Conservation (phyloP, 2,113 vertebrate species). For the Meles meles region DNA sequence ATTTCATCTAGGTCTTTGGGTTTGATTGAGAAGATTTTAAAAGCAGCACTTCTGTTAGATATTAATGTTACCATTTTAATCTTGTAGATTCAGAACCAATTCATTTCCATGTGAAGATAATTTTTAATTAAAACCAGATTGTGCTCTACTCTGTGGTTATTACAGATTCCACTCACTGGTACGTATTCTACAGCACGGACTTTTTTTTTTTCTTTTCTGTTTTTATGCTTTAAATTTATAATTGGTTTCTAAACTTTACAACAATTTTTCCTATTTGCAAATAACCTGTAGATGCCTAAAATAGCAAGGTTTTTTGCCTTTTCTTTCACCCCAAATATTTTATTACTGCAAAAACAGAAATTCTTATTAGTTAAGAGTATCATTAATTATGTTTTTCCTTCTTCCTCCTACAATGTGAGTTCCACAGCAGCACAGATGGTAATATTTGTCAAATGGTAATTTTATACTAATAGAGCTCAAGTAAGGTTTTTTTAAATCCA, state of each 20-base stretch:
- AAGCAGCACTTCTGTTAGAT: background rate
- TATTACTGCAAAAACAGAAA: background rate
- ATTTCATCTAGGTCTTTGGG: background rate
- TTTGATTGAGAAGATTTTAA: slow-evolving; percentile 10
- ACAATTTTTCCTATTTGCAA: background rate
- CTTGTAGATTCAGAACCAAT: background rate
- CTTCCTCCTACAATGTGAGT: background rate
- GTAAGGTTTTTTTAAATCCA: background rate
- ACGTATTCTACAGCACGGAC: background rate
- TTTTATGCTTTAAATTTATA: background rate
- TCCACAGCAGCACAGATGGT: background rate
- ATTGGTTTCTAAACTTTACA: background rate
- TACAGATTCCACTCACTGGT: background rate
- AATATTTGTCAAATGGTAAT: background rate
- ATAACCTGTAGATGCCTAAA: background rate
- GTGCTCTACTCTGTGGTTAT: background rate
- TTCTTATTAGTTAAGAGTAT: background rate
- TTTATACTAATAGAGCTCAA: background rate
- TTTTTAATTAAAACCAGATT: slow-evolving; percentile 26
- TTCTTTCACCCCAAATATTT: background rate
- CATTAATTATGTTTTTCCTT: background rate
- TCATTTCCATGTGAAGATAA: slow-evolving; percentile 13
- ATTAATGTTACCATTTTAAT: slow-evolving; percentile 16
- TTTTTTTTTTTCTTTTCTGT: background rate
- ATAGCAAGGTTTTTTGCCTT: background rate